Conservation (phyloP, 2,888 invertebrate species). For the Acleris holmiana region DNA sequence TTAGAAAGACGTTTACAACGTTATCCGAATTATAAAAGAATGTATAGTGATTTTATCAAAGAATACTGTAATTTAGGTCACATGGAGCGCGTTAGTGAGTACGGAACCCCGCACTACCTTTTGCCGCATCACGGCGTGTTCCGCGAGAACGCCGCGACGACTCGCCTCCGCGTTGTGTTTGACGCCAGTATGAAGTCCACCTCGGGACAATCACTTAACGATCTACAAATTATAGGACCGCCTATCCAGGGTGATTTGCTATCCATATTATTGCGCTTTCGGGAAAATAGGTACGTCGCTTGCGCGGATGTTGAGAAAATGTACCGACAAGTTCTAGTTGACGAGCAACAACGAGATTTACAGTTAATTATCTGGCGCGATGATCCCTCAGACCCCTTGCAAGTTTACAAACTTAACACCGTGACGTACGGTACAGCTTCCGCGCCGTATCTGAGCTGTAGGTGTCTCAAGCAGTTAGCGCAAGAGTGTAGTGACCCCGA, state of each 20-base stretch:
- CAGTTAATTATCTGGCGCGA: slow-evolving; percentile 6
- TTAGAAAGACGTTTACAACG: no score
- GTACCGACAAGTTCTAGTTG: not conserved
- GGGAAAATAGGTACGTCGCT: not conserved
- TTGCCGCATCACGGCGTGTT: not conserved
- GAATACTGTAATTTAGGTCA: not conserved
- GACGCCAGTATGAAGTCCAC: not conserved
- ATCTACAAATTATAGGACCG: not conserved
- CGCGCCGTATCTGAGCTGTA: not conserved
- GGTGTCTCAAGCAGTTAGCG: slow-evolving; percentile 5
- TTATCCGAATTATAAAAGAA: not conserved
- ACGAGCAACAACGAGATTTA: not conserved
- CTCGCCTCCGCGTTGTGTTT: not conserved
- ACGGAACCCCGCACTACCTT: not conserved
- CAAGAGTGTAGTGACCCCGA: slow-evolving; percentile 2
- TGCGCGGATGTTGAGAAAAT: slow-evolving; percentile 4
- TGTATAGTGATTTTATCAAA: slow-evolving; percentile 1
- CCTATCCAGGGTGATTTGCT: not conserved
- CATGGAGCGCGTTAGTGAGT: not conserved
- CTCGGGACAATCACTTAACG: not conserved
- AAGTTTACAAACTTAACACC: no score
- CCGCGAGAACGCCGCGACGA: not conserved
- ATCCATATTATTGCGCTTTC: not conserved
- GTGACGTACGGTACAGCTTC: no score
- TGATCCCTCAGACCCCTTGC: not conserved